Conservation (phyloP, 1,140 invertebrate species). For the Atta cephalotes region DNA sequence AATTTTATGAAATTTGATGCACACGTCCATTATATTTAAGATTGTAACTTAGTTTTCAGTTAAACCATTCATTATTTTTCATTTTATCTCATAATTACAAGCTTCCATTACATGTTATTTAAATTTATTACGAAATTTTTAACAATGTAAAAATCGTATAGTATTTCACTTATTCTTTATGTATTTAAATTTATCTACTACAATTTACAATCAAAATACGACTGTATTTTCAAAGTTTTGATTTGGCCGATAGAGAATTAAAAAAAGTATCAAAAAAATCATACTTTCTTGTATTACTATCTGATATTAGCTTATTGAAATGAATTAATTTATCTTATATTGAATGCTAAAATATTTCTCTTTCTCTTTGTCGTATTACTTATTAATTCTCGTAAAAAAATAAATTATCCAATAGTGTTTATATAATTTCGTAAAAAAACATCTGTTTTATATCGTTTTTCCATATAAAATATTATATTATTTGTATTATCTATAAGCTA, state of each 20-base stretch:
- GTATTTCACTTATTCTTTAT: too few relatives aligned
- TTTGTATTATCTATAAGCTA: neutral
- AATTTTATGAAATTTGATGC: too few relatives aligned
- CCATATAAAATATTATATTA: neutral
- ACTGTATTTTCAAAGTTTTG: too few relatives aligned
- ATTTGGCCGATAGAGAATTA: neutral
- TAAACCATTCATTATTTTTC: too few relatives aligned
- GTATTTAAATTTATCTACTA: too few relatives aligned
- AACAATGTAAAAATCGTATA: too few relatives aligned
- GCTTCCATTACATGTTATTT: too few relatives aligned
- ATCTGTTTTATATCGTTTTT: neutral
- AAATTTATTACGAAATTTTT: too few relatives aligned
- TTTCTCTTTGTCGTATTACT: neutral
- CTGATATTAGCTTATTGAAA: neutral
- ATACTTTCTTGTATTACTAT: neutral
- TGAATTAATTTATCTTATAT: neutral
- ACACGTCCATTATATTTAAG: too few relatives aligned
- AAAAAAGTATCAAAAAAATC: neutral
- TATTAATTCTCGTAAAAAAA: neutral
- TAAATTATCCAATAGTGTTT: neutral
- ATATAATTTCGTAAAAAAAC: neutral
- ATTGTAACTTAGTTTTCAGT: too few relatives aligned
- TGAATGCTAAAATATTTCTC: neutral
- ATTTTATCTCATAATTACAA: too few relatives aligned
- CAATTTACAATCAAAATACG: too few relatives aligned